phyloP scores from a whole-genome alignment of 2,797 vertebrate genomes.

The Jordanella pulchra region DNA sequence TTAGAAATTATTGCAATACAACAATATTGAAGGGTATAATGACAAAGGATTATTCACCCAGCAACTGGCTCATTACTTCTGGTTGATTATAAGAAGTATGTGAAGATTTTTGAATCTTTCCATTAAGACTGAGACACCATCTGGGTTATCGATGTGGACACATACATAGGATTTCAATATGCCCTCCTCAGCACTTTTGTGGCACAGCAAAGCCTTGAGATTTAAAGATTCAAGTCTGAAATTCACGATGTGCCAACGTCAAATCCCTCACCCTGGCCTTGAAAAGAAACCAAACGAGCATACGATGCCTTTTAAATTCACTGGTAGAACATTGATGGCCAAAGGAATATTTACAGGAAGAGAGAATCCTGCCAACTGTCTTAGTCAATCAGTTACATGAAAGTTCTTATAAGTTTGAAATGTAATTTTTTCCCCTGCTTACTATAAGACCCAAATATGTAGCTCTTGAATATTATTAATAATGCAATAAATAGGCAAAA shows the following conservation, averaged over 20 bases:
- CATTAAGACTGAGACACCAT: not conserved
- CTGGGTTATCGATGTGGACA: not conserved
- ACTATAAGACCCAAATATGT: slow-evolving; percentile 32
- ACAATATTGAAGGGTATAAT: not conserved
- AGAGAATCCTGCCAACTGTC: slow-evolving; percentile 32
- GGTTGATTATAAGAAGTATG: not conserved
- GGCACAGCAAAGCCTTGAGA: slow-evolving; percentile 3
- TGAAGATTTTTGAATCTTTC: not conserved
- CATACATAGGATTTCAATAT: not conserved
- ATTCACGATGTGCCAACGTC: slow-evolving; percentile 10
- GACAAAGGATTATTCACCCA: not conserved
- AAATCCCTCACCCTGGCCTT: slow-evolving; percentile 13
- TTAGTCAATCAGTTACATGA: slow-evolving; percentile 27
- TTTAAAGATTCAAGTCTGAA: slow-evolving; percentile 14
- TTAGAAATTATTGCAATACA: not conserved
- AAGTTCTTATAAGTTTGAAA: slow-evolving; percentile 27
- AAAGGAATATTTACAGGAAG: slow-evolving; percentile 36
- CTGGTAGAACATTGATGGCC: slow-evolving; percentile 31
- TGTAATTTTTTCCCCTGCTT: slow-evolving; percentile 30
- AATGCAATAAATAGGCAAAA: slow-evolving; percentile 17
- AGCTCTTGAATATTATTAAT: slow-evolving; percentile 15
- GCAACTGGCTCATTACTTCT: not conserved
- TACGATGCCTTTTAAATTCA: slow-evolving; percentile 34
- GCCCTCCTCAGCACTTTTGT: slow-evolving; percentile 4
- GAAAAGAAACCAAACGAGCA: slow-evolving; percentile 48